Conservation (phyloP, 2,888 invertebrate species). For the Cabera pusaria region DNA sequence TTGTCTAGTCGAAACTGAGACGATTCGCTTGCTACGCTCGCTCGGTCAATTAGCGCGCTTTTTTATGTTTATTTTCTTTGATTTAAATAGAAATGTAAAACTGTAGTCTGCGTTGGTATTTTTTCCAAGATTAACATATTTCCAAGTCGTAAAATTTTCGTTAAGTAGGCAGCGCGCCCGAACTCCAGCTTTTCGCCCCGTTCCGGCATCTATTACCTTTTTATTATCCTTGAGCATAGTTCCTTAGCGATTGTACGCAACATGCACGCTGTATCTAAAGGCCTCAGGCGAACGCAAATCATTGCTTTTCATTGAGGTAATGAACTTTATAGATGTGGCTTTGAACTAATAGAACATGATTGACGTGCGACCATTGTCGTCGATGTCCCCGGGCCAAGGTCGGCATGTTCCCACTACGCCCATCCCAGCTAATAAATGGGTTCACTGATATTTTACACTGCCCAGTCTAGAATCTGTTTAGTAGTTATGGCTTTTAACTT, state of each 20-base stretch:
- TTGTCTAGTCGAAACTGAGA: no score
- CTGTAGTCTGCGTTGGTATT: not conserved
- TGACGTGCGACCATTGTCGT: conserved; percentile 67
- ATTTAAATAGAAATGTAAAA: not conserved
- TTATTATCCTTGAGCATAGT: conserved; percentile 10
- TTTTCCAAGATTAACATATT: conserved; percentile 3
- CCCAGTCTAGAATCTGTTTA: not conserved
- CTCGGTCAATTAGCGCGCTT: no score
- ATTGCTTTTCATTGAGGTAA: conserved; percentile 58
- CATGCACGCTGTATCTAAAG: conserved; percentile 35
- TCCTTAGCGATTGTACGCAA: conserved; percentile 7
- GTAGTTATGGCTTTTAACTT: not conserved
- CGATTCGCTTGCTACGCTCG: no score
- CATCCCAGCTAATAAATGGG: conserved; percentile 29
- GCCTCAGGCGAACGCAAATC: conserved; percentile 50
- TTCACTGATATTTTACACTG: conserved; percentile 25
- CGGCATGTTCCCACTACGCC: conserved; percentile 45
- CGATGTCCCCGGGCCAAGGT: conserved; percentile 55
- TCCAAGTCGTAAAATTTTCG: not conserved
- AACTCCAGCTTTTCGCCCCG: not conserved
- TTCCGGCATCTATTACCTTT: conserved; percentile 3
- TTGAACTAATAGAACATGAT: conserved; percentile 76
- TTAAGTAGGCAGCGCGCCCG: not conserved
- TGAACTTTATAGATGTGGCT: conserved; percentile 76
- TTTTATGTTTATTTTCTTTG: no score